Conservation (phyloP, 2,888 invertebrate genomes). For the Andrena chrysosceles region DNA sequence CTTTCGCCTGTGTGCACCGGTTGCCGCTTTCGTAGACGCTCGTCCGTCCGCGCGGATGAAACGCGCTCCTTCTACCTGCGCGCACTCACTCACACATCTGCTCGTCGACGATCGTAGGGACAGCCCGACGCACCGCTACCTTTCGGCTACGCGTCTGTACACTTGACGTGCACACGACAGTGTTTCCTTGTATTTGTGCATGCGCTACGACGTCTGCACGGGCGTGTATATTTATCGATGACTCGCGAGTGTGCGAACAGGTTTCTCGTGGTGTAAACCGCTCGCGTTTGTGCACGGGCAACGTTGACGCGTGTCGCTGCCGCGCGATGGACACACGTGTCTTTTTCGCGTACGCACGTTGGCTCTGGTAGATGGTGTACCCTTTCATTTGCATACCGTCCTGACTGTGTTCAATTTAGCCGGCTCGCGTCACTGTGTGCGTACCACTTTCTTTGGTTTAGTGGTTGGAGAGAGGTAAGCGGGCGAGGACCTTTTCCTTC, state of each 20-base stretch:
- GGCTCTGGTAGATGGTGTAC: constrained; percentile 13
- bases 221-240: constrained; percentile 16
- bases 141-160: constrained; percentile 5
- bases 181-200: not conserved
- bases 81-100: constrained; percentile 36
- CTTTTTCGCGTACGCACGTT: constrained; percentile 18
- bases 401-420: not conserved
- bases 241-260: constrained; percentile 20
- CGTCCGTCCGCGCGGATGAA: constrained; percentile 26
- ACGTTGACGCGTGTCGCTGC: constrained; percentile 1
- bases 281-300: not conserved
- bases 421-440: not conserved
- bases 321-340: constrained; percentile 17
- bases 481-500: not conserved
- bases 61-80: constrained; percentile 53
- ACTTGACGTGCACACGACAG: not conserved
- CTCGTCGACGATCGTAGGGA: not conserved
- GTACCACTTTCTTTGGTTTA: constrained; percentile 21
- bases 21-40: constrained; percentile 24
- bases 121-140: constrained; percentile 2
- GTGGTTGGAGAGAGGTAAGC: not conserved
- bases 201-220: not conserved
- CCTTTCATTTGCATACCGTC: constrained; percentile 27
- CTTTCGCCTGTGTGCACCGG: constrained; percentile 17
- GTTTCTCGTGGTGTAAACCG: constrained; percentile 10